Base-by-base conservation (phyloP, 1,140 invertebrate genomes). In the Drosophila lacteicornis region DNA sequence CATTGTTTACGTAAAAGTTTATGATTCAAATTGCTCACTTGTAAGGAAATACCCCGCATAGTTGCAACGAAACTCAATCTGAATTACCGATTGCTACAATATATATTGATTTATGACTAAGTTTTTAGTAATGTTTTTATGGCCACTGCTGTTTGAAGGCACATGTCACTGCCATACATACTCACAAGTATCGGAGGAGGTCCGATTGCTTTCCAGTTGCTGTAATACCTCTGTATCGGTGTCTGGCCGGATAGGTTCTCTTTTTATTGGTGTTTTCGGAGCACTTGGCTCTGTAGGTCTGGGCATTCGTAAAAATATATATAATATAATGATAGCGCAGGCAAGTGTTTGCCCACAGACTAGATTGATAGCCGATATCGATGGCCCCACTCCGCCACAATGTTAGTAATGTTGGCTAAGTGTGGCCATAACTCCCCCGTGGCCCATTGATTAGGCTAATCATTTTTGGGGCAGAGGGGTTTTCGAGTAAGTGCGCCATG, bases 401-500 rank as follows among this genome's bases (percentile, higher is more conserved):
- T 50, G 9, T 8, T 67, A 65, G 65, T 62, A 60, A 66, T 79
- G 55, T 47, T 66, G 70, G 46, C 49, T 42, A 56, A 69, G 65
- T 85, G 69, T 49, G 80, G 58, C 46, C 49, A 45, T 40, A 76
- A 59, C 68, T 70, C 50, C n/a, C 30, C 33, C 13, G 22, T 22
- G 17, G 55, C 61, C 63, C 46, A 68, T 81, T 84, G 81, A 84
- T 84, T 84, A 69, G 65, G 33, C 61, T 79, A 86, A 84, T 85
- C 82, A 59, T 57, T 36, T 57, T 60, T 70, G 50, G 62, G 49
- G 46, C 57, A 25, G 12, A 27, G 46, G 46, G 63, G n/a, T 58
- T 70, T 50, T 22, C 50, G 27, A 53, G 25, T 71, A 79, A 87
- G 81, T 70, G 55, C 42, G n/a, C 42, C 17, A 53, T 77, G 80